Conservation (phyloP, 2,888 invertebrate genomes). For the Priocnemis perturbator region DNA sequence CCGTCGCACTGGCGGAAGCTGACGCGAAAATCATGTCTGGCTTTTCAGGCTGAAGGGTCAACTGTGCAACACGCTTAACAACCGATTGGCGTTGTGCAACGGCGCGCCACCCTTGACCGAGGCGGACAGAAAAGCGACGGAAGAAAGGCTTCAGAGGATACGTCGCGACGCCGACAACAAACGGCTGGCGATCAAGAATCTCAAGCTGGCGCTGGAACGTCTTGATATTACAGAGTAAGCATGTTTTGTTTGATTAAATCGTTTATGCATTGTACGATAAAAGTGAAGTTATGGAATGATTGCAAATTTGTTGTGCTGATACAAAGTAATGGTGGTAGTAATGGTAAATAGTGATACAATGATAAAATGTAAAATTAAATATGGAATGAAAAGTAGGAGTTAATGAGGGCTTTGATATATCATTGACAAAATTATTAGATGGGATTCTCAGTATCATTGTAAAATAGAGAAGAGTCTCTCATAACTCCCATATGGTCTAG, state of each 20-base stretch:
- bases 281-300: too few species aligned
- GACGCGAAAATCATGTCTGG: neutral
- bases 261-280: too few species aligned
- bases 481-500: conserved; percentile 78
- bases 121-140: conserved; percentile 78
- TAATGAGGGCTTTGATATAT: too few species aligned
- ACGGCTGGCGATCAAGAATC: conserved; percentile 86
- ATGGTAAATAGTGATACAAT: too few species aligned
- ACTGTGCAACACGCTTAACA: conserved; percentile 80
- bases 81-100: conserved; percentile 73
- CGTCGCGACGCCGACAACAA: conserved; percentile 86
- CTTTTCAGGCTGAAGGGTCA: conserved; percentile 80
- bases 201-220: conserved; percentile 87
- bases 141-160: conserved; percentile 79
- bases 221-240: conserved; percentile 93
- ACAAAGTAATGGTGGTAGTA: too few species aligned
- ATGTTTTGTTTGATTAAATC: neutral
- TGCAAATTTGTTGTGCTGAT: too few species aligned
- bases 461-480: too few species aligned
- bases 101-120: conserved; percentile 75
- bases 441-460: too few species aligned
- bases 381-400: too few species aligned
- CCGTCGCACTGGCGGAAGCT: too few species aligned
- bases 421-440: too few species aligned
- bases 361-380: too few species aligned